A percentile compares a stretch with the other conserved stretches of the same genome.
phyloP scores from a whole-genome alignment of 2,113 vertebrate species.

The Donacobius atricapilla region DNA sequence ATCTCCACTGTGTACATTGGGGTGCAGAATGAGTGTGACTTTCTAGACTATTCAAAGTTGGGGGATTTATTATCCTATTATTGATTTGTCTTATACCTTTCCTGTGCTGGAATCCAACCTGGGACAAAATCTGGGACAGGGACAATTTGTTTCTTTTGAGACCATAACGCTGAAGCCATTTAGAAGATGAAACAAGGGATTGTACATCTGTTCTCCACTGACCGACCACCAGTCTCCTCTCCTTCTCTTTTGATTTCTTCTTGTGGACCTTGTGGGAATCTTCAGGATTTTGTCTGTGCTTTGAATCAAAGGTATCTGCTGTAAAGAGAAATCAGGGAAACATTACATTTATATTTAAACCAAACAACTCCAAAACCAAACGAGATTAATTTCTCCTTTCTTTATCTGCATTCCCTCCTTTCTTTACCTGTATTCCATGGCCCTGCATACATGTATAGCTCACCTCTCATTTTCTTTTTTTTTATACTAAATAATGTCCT shows the following conservation, averaged over 20 bases:
- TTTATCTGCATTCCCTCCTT: not conserved
- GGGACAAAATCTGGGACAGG: conserved; percentile 75
- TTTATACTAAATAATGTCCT: not conserved
- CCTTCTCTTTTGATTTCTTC: not conserved
- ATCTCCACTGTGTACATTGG: not conserved
- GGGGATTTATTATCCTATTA: not conserved
- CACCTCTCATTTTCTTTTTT: not conserved
- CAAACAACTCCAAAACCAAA: not conserved
- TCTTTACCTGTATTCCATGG: not conserved
- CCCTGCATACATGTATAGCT: not conserved
- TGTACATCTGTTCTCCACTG: conserved; percentile 28
- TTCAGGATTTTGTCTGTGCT: not conserved
- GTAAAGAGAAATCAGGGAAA: conserved; percentile 12
- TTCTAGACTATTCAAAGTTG: not conserved
- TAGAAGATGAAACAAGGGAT: conserved; percentile 71
- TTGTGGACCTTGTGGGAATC: not conserved
- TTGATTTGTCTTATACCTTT: conserved; percentile 69
- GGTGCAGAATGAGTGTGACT: not conserved
- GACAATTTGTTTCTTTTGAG: conserved; percentile 77
- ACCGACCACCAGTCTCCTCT: not conserved
- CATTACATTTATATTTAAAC: not conserved
- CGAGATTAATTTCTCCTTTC: not conserved
- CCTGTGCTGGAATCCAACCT: conserved; percentile 77
- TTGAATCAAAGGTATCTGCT: conserved; percentile 17
- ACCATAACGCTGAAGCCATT: conserved; percentile 77